These are phyloP conservation scores for Noctua pronuba DNA, from an alignment of 2,888 invertebrate species.

Conservation along the genomic window DNA sequence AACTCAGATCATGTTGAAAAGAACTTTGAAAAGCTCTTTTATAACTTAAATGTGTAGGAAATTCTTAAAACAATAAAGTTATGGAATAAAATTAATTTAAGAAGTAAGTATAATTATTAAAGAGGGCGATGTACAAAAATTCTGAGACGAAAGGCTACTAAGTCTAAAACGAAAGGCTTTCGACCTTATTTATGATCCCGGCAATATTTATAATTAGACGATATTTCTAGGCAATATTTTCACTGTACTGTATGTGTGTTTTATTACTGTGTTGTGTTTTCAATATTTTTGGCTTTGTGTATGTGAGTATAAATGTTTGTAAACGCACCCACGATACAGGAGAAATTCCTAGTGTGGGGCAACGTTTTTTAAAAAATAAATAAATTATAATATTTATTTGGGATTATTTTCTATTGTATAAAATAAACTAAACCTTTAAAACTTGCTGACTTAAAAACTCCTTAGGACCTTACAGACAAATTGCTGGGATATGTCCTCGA, in stretches of 20 bases:
- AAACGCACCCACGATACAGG: no score
- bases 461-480: no score
- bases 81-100: not conserved
- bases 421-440: not conserved
- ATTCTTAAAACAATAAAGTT: not conserved
- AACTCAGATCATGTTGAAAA: no score
- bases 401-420: not conserved
- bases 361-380: no score
- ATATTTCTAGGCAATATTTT: not conserved
- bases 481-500: not conserved
- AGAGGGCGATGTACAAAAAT: not conserved
- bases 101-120: not conserved
- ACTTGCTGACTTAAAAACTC: not conserved
- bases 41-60: no score
- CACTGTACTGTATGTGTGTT: no score
- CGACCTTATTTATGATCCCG: not conserved
- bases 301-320: no score
- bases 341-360: no score
- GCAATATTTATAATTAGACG: not conserved
- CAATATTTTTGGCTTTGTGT: no score
- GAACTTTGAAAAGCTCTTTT: not conserved
- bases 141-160: not conserved
- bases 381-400: no score
- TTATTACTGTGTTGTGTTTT: no score
- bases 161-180: constrained; percentile 1